Base-by-base conservation (phyloP, 2,888 invertebrate species). In the Euplagia quadripunctaria region DNA sequence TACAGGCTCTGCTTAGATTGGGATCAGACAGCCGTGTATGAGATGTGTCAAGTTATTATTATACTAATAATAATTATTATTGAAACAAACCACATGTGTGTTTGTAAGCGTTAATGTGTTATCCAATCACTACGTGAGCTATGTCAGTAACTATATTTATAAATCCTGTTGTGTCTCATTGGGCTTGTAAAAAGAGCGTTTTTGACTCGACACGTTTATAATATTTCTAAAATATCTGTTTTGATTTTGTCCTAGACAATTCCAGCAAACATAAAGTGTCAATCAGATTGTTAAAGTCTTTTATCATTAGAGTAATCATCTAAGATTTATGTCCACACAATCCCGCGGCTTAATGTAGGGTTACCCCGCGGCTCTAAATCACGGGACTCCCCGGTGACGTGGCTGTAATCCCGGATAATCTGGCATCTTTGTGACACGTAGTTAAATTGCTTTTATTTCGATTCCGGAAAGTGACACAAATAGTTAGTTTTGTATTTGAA, bases 391-490 rank as follows among this genome's bases (percentile, higher is more conserved):
- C 68, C 70, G 72, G 79, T 71, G 79, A 77, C 78, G 65, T 43
- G 55, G 55, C 61, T 70, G 64, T 82, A 77, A 83, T 80, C 77
- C 72, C 71, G 73, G 68, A 73, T 83, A 79, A 83, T 76, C 78
- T 65, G 72, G 20, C 20, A 70, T 61, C 68, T 11, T 55, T 42
- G 63, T 49, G 64, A 76, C 72, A 74, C 46, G n/a, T 20, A 64
- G 55, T 68, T 55, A 58, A 55, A 61, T 52, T 55, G 67, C 49
- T 74, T 64, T 70, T 74, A 68, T 55, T 71, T n/a, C 42, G 51
- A 68, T 68, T 41, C 17, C 17, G 5, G 63, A 61, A 41, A n/a
- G 12, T 64, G 64, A 41, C 31, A 20, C 8, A 64, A 42, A 64
- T 16, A 31, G 0, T 41, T 41, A 12, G 14, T 20, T 1, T 58